Percentiles rank a stretch among this genome's conserved stretches.
phyloP scores from a whole-genome alignment of 2,113 vertebrate genomes.

The Scortum barcoo region DNA sequence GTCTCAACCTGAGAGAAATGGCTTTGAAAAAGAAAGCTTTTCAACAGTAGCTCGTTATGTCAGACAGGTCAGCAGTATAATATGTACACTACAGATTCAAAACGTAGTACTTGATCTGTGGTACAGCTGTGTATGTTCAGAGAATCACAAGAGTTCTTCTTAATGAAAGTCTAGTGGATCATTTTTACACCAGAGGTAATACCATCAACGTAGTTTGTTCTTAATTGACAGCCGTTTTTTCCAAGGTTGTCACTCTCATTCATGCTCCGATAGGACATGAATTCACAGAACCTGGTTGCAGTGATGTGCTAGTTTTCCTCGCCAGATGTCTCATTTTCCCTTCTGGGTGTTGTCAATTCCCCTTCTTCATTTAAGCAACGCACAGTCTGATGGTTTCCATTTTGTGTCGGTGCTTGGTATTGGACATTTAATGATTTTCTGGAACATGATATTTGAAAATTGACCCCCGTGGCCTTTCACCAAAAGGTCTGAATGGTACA shows the following conservation, averaged over 20 bases:
- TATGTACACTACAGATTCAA: background rate
- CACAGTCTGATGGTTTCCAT: conserved; percentile 54
- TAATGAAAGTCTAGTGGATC: background rate
- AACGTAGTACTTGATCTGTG: background rate
- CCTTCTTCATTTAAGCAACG: conserved; percentile 44
- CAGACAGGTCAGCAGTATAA: background rate
- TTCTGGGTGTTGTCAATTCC: conserved; percentile 51
- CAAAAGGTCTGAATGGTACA: background rate
- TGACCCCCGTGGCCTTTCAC: conserved; percentile 2
- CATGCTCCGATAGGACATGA: conserved; percentile 23
- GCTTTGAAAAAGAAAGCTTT: conserved; percentile 4
- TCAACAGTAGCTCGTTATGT: background rate
- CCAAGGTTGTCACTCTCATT: conserved; percentile 3
- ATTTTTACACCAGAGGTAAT: background rate
- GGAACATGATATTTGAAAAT: conserved; percentile 10
- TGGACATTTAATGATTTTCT: conserved; percentile 29
- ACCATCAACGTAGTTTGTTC: background rate
- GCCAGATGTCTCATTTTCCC: conserved; percentile 34
- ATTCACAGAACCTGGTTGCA: conserved; percentile 23
- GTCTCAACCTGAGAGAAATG: background rate
- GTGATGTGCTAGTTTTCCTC: conserved; percentile 32
- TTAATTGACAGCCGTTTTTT: background rate
- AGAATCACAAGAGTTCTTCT: background rate
- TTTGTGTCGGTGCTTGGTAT: conserved; percentile 22
- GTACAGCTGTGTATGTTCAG: background rate